A percentile compares a stretch with the other conserved stretches of the same genome.
Conservation (phyloP, 2,113 vertebrate genomes). For the Trogon surrucura region DNA sequence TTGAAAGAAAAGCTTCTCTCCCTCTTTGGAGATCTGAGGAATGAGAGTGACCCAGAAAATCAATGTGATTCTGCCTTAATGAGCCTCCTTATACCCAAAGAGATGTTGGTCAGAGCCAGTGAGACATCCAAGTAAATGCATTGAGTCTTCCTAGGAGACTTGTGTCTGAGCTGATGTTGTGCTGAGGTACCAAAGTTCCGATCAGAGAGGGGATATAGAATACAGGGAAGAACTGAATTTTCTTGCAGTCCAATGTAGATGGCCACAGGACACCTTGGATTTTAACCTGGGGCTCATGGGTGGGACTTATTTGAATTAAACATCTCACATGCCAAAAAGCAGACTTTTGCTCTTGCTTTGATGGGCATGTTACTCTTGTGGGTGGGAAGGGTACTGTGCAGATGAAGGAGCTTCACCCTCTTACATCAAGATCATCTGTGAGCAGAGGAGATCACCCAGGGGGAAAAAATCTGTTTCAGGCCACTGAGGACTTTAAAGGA, state of each 20-base stretch:
- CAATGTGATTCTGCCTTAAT: background rate
- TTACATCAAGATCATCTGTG: background rate
- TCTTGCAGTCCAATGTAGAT: background rate
- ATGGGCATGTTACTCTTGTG: background rate
- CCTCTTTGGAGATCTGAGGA: background rate
- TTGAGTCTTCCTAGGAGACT: background rate
- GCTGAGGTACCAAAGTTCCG: background rate
- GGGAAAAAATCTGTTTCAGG: background rate
- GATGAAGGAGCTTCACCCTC: background rate
- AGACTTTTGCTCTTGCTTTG: background rate
- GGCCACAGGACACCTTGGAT: background rate
- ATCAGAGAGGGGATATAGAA: background rate
- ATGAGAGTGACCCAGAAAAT: background rate
- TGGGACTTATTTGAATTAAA: background rate
- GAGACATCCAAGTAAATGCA: background rate
- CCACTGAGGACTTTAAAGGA: background rate
- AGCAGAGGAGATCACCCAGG: background rate
- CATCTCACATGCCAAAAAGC: fast-evolving
- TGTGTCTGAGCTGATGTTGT: background rate
- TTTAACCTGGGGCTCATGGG: background rate
- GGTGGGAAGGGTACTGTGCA: background rate
- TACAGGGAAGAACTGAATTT: background rate
- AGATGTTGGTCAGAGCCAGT: background rate
- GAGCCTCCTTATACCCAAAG: background rate
- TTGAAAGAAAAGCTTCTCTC: background rate